Evolutionary conservation across 37 sponge, comb jelly and placozoan species (phyloP).

Genomic region (Beroe ovata): DNA sequence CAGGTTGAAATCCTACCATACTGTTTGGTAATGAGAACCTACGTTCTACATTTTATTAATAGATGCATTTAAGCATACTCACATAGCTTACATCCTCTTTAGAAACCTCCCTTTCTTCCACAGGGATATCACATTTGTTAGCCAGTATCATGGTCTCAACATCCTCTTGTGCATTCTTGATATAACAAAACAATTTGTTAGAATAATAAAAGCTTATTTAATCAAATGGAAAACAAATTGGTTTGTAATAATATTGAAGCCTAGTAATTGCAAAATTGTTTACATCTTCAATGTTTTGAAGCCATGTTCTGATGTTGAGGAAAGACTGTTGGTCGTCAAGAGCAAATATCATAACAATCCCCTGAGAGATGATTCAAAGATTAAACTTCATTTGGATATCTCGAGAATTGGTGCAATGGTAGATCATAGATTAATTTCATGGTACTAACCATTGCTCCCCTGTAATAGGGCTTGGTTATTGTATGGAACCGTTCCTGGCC

Average conservation of each 20-base stretch:
- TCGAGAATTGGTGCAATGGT: too few species aligned
- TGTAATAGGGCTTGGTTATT: constrained; percentile 58
- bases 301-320: constrained; percentile 66
- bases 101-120: constrained; percentile 35
- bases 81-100: constrained; percentile 43
- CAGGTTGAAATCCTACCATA: too few species aligned
- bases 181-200: too few species aligned
- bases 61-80: too few species aligned
- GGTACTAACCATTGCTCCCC: constrained; percentile 16
- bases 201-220: too few species aligned
- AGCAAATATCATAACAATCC: constrained; percentile 61
- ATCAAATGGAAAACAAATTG: too few species aligned
- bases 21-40: too few species aligned
- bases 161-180: constrained; percentile 42
- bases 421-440: too few species aligned
- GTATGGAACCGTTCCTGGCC: constrained; percentile 62
- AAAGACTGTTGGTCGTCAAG: constrained; percentile 60
- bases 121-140: constrained; percentile 43
- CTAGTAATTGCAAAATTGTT: too few species aligned
- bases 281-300: constrained; percentile 48
- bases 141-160: constrained; percentile 26
- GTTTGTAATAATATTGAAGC: too few species aligned
- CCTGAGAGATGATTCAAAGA: constrained; percentile 42
- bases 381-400: not conserved
- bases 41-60: too few species aligned